These are phyloP conservation scores for Clarias macrocephalus DNA, from an alignment of 2,113 vertebrate species.

Conservation along the genomic window DNA sequence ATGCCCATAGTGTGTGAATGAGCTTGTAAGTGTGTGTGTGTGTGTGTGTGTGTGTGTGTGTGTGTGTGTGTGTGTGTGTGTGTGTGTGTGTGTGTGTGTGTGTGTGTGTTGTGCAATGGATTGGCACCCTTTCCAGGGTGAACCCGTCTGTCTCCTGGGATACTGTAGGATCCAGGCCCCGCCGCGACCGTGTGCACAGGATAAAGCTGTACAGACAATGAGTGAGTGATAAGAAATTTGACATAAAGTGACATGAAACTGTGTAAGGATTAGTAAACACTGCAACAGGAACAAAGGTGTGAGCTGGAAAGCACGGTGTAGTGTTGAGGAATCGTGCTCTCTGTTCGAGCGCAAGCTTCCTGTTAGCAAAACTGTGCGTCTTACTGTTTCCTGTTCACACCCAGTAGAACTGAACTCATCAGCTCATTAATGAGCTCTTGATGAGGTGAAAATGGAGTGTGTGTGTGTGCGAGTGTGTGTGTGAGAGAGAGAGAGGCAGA, in stretches of 20 bases:
- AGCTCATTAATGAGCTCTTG: constrained; percentile 8
- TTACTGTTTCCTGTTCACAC: not conserved
- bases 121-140: no score
- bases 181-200: no score
- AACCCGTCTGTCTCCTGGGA: no score
- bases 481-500: not conserved
- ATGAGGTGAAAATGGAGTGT: constrained; percentile 1
- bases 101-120: no score
- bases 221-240: not conserved
- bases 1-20: no score
- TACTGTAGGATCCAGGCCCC: no score
- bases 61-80: no score
- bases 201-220: no score
- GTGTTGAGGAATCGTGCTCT: not conserved
- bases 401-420: not conserved
- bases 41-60: no score
- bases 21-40: no score
- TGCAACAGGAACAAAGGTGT: not conserved
- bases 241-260: not conserved
- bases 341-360: not conserved
- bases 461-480: not conserved
- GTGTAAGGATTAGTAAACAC: not conserved
- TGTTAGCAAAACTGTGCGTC: not conserved
- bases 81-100: no score
- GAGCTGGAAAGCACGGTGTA: not conserved